Percentiles rank a stretch among this genome's conserved stretches.
phyloP scores from a whole-genome alignment of 2,113 vertebrate species.

The Myocastor coypus region DNA sequence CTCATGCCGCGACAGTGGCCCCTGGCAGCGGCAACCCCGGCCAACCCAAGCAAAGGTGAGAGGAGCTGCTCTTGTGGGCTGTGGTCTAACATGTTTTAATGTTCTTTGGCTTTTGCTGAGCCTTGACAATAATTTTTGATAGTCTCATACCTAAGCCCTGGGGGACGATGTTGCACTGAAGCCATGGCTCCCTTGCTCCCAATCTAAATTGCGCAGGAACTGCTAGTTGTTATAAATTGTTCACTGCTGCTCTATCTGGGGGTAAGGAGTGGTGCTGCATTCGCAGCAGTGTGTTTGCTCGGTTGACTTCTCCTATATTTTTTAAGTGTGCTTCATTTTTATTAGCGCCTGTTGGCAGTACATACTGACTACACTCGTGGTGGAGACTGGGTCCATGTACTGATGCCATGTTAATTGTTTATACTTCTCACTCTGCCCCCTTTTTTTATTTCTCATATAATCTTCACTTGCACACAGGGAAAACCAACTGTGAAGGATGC shows the following conservation, averaged over 20 bases:
- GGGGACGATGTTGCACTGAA: neutral
- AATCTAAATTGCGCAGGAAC: neutral
- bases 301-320: neutral
- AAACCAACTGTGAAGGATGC: conserved; percentile 19
- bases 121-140: neutral
- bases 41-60: neutral
- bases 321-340: neutral
- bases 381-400: neutral
- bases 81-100: neutral
- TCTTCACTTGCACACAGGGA: neutral
- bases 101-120: neutral
- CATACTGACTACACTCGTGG: neutral
- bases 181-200: neutral
- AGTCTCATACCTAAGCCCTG: neutral
- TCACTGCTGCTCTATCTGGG: neutral
- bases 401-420: neutral
- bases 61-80: neutral
- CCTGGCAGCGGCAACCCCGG: too few relatives aligned
- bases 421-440: too few relatives aligned
- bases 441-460: neutral
- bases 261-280: neutral
- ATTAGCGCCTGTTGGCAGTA: neutral
- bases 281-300: neutral
- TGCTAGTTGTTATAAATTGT: neutral
- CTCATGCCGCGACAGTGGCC: neutral